Evolutionary conservation across 2,113 vertebrate species (phyloP), one percentile per base, ranked within the genome.

Genomic region (Notothenia rossii): DNA sequence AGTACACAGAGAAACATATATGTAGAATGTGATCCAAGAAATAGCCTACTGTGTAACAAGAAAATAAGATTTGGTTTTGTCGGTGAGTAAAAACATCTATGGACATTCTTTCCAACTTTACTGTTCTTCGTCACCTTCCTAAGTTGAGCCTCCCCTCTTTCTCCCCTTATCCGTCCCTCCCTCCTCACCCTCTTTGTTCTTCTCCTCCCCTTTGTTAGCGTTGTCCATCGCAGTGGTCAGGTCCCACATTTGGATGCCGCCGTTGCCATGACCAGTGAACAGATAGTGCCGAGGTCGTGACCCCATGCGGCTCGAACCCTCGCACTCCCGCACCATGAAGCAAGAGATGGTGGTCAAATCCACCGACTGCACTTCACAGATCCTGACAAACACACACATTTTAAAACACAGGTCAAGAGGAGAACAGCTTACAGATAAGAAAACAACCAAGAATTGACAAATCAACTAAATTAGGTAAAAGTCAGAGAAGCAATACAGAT

Each of bases 211-310:
- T 90, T 97, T 99, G 90, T 95, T 97, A 46, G 96, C 98, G 43
- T 95, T 97, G 81, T 99, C 98, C 98, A 99, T 99, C 3, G 98
- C 98, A 0, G 98, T 99, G 65, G 97, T 99, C 83, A 99, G 95
- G 84, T 99, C 98, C 98, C 98, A 99, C 97, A 99, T 99, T 82
- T 99, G 98, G 84, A 99, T 99, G 94, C 98, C 98, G 72, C 98
- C 98, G 10, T 99, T 99, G 3, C 96, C 96, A 12, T 99, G 98
- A 15, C 98, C 98, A 0, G 98, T 99, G 89, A 99, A 99, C 86
- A 99, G 93, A 90, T 98, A 99, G 51, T 98, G 97, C 0, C 98
- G 94, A 0, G 98, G 98, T 77, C 98, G 91, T 0, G 98, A 99
- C 66, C 98, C 98, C 98, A 99, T 99, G 54, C 98, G 94, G 77